Evolutionary conservation across 2,113 vertebrate genomes (phyloP).

Genomic region (Dipodomys spectabilis): DNA sequence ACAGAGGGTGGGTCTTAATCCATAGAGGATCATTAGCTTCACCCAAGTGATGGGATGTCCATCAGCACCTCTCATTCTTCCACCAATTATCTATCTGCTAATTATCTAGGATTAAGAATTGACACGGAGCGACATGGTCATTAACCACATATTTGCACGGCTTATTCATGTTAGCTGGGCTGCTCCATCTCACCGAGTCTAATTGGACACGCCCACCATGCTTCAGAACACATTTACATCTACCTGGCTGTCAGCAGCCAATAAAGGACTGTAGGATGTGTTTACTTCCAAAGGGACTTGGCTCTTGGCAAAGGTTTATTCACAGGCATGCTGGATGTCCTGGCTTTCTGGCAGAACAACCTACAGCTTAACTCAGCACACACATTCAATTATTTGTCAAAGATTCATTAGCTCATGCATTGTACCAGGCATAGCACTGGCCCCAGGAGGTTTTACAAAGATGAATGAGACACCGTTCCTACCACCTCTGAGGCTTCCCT

Average conservation of each 20-base stretch:
- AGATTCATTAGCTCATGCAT: not conserved
- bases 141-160: slow-evolving; percentile 81
- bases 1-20: slow-evolving; percentile 80
- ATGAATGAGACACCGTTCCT: slow-evolving; percentile 11
- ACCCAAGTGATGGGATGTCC: slow-evolving; percentile 72
- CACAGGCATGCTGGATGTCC: slow-evolving; percentile 37
- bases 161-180: slow-evolving; percentile 78
- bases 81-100: slow-evolving; percentile 82
- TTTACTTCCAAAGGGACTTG: slow-evolving; percentile 63
- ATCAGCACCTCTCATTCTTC: slow-evolving; percentile 77
- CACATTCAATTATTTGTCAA: slow-evolving; percentile 60
- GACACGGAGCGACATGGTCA: slow-evolving; percentile 80
- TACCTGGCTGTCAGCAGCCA: slow-evolving; percentile 62
- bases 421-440: not conserved
- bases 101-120: slow-evolving; percentile 82
- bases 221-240: slow-evolving; percentile 50
- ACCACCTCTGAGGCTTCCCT: not conserved
- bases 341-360: slow-evolving; percentile 55
- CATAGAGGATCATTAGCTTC: slow-evolving; percentile 77
- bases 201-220: slow-evolving; percentile 74
- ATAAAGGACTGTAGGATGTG: slow-evolving; percentile 63
- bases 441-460: slow-evolving; percentile 34
- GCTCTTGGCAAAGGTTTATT: slow-evolving; percentile 30
- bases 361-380: slow-evolving; percentile 51
- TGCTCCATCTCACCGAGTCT: slow-evolving; percentile 63